phyloP scores from a whole-genome alignment of 2,113 vertebrate genomes.

The Andinoacara biseriatus region DNA sequence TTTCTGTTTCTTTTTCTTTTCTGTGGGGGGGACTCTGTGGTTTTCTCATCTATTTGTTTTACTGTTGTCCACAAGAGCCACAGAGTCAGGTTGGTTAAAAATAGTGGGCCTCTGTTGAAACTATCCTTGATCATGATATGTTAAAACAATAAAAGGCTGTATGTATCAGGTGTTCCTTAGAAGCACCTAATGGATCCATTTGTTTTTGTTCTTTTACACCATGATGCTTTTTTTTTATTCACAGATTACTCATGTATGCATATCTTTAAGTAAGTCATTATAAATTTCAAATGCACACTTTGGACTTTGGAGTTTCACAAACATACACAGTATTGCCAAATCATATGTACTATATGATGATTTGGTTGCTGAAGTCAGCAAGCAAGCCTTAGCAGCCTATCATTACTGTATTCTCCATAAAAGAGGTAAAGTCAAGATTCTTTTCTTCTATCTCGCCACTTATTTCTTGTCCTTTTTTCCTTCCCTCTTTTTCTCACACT shows the following conservation, averaged over 20 bases:
- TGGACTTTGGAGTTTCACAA: background rate
- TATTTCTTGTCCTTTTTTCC: slow-evolving; percentile 16
- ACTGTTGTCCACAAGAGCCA: slow-evolving; percentile 11
- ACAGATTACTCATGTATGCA: background rate
- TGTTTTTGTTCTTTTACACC: background rate
- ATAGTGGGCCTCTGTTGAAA: slow-evolving; percentile 2
- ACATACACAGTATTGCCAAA: background rate
- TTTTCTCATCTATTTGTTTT: slow-evolving; percentile 52
- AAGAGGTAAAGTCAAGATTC: slow-evolving; percentile 24
- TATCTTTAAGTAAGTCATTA: background rate
- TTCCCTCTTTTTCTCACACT: slow-evolving; percentile 34
- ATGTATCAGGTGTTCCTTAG: background rate
- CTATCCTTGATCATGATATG: background rate
- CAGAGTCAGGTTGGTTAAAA: slow-evolving; percentile 29
- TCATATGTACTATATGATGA: background rate
- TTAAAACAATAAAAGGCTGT: background rate
- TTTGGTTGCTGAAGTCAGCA: slow-evolving; percentile 9
- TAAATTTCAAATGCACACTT: background rate
- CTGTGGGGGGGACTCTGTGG: slow-evolving; percentile 4
- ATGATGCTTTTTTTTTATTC: background rate
- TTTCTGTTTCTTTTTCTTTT: slow-evolving; percentile 24
- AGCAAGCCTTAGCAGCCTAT: slow-evolving; percentile 4
- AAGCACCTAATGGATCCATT: background rate
- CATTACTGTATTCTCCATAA: slow-evolving; percentile 23
- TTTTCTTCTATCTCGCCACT: slow-evolving; percentile 24